Conservation (phyloP, 2,888 invertebrate species). For the Apodemia duryi region DNA sequence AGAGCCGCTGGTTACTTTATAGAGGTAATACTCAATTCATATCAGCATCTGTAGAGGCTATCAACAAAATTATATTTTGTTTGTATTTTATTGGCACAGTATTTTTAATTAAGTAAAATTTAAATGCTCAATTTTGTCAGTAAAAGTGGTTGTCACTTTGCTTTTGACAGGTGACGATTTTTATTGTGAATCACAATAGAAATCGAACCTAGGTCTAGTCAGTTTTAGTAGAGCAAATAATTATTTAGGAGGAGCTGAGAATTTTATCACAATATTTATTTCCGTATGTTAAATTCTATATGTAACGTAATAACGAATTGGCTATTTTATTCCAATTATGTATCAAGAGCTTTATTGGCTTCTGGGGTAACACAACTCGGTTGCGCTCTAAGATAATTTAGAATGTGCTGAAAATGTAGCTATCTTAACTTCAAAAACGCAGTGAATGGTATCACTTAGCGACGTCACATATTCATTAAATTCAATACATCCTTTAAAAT, state of each 20-base stretch:
- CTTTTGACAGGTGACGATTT: too few relatives aligned
- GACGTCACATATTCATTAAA: slow-evolving; percentile 1
- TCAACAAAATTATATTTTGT: too few relatives aligned
- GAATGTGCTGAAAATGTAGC: neutral
- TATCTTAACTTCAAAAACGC: neutral
- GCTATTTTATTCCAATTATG: too few relatives aligned
- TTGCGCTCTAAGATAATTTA: neutral
- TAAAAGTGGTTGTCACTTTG: neutral
- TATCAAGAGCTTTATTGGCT: neutral
- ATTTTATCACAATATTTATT: neutral
- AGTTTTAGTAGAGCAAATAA: neutral
- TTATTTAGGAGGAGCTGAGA: neutral
- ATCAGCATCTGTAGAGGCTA: too few relatives aligned
- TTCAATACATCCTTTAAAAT: neutral
- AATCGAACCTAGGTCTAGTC: neutral
- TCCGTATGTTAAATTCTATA: too few relatives aligned
- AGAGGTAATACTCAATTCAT: too few relatives aligned
- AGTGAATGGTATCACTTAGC: neutral
- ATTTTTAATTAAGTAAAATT: too few relatives aligned
- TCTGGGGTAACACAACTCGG: neutral
- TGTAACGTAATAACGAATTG: too few relatives aligned
- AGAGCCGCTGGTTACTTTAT: too few relatives aligned
- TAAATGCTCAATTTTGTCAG: too few relatives aligned
- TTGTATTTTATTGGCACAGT: too few relatives aligned
- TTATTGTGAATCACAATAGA: neutral